Evolutionary conservation across 2,888 invertebrate species (phyloP).

Genomic region (Halictus ligatus): DNA sequence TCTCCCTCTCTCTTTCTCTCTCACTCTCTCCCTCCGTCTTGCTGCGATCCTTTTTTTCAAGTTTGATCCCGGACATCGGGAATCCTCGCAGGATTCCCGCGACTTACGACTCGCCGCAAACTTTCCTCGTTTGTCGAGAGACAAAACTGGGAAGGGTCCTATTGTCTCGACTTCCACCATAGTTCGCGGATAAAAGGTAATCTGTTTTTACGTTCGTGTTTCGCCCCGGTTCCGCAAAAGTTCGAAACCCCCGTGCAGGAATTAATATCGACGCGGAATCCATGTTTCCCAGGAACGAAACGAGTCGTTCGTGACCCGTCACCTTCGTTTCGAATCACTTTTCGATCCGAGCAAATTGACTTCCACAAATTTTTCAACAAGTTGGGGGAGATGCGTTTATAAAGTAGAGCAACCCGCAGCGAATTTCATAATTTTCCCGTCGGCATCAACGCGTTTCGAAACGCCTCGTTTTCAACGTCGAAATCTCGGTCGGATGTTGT

Average conservation of each 20-base stretch:
- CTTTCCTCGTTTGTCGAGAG: constrained; percentile 5
- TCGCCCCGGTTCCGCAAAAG: neutral
- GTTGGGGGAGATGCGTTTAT: neutral
- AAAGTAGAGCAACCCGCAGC: neutral
- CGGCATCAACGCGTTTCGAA: neutral
- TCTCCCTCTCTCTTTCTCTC: too few species aligned
- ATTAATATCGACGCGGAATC: neutral
- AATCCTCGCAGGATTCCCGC: neutral
- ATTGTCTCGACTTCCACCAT: neutral
- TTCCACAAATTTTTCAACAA: neutral
- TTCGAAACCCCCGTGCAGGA: neutral
- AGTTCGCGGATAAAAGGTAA: constrained; percentile 1
- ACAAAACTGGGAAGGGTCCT: neutral
- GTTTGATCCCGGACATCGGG: constrained; percentile 16
- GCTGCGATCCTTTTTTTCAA: neutral
- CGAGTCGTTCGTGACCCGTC: too few species aligned
- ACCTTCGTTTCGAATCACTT: neutral
- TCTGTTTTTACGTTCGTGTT: neutral
- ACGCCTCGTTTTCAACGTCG: neutral
- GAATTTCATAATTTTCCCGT: neutral
- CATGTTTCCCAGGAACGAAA: too few species aligned
- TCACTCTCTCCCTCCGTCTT: too few species aligned
- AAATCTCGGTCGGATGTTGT: neutral
- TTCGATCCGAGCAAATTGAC: neutral
- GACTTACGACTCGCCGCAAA: neutral